phyloP scores from a whole-genome alignment of 2,888 invertebrate species.

The Ichneumon xanthorius region DNA sequence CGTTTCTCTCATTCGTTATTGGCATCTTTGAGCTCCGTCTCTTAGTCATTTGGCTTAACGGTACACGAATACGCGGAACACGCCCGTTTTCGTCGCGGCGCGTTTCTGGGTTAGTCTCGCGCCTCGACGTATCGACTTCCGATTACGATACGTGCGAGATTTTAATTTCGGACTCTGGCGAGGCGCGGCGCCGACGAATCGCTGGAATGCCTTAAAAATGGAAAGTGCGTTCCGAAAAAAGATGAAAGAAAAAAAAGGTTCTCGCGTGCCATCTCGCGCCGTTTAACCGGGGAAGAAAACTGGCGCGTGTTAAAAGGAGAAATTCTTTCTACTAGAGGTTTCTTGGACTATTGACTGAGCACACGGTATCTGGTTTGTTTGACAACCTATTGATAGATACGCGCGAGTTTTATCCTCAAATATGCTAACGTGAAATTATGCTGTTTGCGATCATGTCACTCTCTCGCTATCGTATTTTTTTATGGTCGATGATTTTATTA shows the following conservation, averaged over 20 bases:
- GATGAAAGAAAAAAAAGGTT: conserved; percentile 15
- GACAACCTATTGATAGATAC: conserved; percentile 36
- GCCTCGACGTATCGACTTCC: conserved; percentile 49
- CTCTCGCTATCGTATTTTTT: background rate
- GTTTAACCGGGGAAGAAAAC: conserved; percentile 71
- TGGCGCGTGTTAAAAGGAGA: conserved; percentile 80
- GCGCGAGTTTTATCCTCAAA: conserved; percentile 45
- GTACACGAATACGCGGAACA: conserved; percentile 54
- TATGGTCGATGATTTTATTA: background rate
- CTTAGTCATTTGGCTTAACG: conserved; percentile 60
- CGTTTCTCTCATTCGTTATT: conserved; percentile 24
- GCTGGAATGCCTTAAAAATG: conserved; percentile 49
- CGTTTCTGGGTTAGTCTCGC: conserved; percentile 56
- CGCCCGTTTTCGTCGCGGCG: conserved; percentile 52
- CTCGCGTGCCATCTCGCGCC: conserved; percentile 56
- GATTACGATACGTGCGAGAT: conserved; percentile 45
- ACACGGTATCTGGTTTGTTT: conserved; percentile 36
- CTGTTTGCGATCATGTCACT: background rate
- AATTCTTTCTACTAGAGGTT: conserved; percentile 70
- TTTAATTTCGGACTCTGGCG: conserved; percentile 1
- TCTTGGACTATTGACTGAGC: conserved; percentile 37
- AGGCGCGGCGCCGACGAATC: background rate
- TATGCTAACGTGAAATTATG: background rate
- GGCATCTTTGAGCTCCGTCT: conserved; percentile 1
- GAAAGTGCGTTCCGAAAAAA: conserved; percentile 75